These are phyloP conservation scores for Melanogrammus aeglefinus DNA, from an alignment of 2,797 vertebrate species.

Conservation along the genomic window DNA sequence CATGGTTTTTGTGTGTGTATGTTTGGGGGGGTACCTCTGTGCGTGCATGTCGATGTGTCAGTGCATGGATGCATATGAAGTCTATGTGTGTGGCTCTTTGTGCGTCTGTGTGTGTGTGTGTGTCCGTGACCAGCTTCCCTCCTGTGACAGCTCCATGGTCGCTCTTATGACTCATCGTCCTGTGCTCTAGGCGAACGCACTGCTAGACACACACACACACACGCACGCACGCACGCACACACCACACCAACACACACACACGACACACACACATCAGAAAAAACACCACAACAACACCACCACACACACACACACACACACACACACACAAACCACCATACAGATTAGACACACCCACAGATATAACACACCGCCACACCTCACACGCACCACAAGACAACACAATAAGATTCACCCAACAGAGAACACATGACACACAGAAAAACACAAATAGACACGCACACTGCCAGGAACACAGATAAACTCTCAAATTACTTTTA, in stretches of 20 bases:
- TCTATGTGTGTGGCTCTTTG: no score
- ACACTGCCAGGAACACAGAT: conserved; percentile 5
- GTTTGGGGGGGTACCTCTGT: no score
- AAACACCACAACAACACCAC: no score
- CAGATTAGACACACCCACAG: not conserved
- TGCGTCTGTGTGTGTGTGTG: conserved; percentile 4
- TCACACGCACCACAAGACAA: no score
- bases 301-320: not conserved
- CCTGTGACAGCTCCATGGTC: conserved; percentile 50
- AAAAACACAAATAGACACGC: not conserved
- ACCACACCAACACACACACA: conserved; percentile 1
- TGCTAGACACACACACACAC: not conserved
- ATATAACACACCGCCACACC: not conserved
- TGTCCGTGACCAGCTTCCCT: conserved; percentile 44
- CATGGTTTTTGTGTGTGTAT: no score
- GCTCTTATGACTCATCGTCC: conserved; percentile 54
- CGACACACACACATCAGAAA: not conserved
- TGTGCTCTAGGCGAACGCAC: conserved; percentile 44
- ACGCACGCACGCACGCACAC: conserved; percentile 6
- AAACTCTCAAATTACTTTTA: not conserved
- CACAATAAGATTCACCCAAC: no score
- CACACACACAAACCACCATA: not conserved
- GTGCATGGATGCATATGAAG: no score
- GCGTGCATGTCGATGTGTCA: no score
- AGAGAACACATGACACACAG: not conserved